Conservation (phyloP, 1,140 invertebrate genomes). For the Eurosta solidaginis region DNA sequence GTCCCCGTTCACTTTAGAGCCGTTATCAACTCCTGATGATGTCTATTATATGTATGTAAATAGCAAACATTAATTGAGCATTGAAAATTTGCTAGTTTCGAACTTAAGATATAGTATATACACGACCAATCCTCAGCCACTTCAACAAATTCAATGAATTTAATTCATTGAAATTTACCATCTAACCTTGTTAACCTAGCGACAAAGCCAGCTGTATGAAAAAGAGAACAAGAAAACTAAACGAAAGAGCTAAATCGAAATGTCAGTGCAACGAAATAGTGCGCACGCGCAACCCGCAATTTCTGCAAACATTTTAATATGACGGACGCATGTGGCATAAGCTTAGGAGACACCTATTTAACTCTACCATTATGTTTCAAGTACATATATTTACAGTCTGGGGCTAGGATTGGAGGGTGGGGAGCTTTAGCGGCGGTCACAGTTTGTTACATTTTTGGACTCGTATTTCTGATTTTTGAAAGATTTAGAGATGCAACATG, state of each 20-base stretch:
- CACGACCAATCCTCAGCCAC: not conserved
- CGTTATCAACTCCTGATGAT: too few relatives aligned
- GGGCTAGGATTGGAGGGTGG: not conserved
- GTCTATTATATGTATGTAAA: too few relatives aligned
- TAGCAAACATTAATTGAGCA: too few relatives aligned
- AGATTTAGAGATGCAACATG: constrained; percentile 60
- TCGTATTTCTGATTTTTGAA: constrained; percentile 40
- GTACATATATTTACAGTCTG: too few relatives aligned
- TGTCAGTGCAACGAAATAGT: constrained; percentile 14
- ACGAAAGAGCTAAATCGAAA: not conserved
- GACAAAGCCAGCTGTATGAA: not conserved
- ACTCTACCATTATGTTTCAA: not conserved
- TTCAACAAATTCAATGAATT: not conserved
- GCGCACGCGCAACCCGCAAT: constrained; percentile 20
- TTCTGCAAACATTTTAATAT: not conserved
- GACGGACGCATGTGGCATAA: constrained; percentile 19
- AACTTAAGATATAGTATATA: too few relatives aligned
- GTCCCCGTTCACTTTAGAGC: too few relatives aligned
- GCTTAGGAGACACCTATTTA: too few relatives aligned
- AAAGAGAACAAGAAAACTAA: not conserved
- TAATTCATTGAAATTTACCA: not conserved
- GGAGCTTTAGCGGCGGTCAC: not conserved
- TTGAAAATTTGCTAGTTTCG: too few relatives aligned
- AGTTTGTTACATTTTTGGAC: constrained; percentile 4
- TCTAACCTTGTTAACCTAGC: not conserved